Base-by-base conservation (phyloP, 1,140 invertebrate genomes). In the Amphibalanus amphitrite region DNA sequence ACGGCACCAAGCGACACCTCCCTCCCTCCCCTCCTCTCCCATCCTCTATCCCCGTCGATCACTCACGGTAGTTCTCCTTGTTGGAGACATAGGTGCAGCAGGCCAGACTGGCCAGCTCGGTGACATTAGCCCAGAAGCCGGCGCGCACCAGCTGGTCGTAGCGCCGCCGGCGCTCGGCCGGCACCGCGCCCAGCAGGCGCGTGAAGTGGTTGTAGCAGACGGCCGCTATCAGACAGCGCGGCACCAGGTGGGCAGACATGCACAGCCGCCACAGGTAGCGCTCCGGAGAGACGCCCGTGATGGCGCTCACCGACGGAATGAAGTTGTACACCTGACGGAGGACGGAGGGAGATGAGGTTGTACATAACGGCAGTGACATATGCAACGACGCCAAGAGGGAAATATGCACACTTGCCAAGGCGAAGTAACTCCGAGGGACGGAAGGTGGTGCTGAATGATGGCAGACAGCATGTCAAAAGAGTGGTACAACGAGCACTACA, bases 41-140 rank as follows among this genome's bases (percentile, higher is more conserved):
- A n/a, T n/a, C n/a, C n/a, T n/a, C n/a, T n/a, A n/a, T n/a, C n/a
- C n/a, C n/a, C n/a, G n/a, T n/a, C n/a, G n/a, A n/a, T n/a, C 75
- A 88, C 90, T 89, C 84, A 94, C 93, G 90, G 83, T 95, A 95
- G 82, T 95, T 95, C 82, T 95, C 92, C 79, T 87, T 87, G 81
- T 95, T 95, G 40, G 92, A 93, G 78, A 95, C 90, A 80, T 93
- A 94, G 25, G 92, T 93, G 25, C 95, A 92, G 69, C 91, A 91
- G 76, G 89, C 88, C 20, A 95, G 83, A 64, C 90, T 85, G 70
- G 87, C 85, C 73, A 94, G 85, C 83, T 95, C 92, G 76, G 90
- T 84, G 73, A 90, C 85, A 81, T 93, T 92, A 72, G 89, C 84
- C 88, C 89, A 92, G 78, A 91, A 92, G 76, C 90, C 90, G 29